Base-by-base conservation (phyloP, 2,113 vertebrate genomes). In the Nannospalax galili region DNA sequence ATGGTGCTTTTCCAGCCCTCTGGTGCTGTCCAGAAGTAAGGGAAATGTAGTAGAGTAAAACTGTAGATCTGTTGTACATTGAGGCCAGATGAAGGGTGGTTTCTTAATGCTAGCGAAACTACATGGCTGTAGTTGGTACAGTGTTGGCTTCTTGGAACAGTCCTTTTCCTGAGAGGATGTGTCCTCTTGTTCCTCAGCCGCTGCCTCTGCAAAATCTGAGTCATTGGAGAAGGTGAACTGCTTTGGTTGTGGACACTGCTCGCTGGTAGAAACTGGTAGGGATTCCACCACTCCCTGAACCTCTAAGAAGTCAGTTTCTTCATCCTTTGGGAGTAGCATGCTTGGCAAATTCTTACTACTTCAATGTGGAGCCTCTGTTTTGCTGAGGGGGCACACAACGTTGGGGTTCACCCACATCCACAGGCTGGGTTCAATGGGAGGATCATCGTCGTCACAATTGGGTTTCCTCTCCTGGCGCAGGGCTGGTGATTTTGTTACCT, bases 41-140 rank as follows among this genome's bases (percentile, higher is more conserved):
- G 99, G 93, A 99, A 99, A 97, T 99, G 98, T 56, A 99, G 98
- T 97, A 98, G 97, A 92, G 98, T 98, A 96, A 99, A 99, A 97
- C 97, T 99, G 97, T 99, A 99, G 95, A 99, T 99, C 97, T 99
- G 98, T 96, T 99, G 99, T 19, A 99, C 98, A 7, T 98, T 99
- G 74, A 99, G 98, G 93, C 98, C 98, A 84, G 98, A 98, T 0
- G 96, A 96, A 0, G 96, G 84, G 70, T 98, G 99, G 97, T 98
- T 99, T 97, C 98, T 98, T 32, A 99, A 98, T 0, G 99, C 98
- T 75, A 99, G 96, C 37, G 98, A 98, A 48, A 99, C 99, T 92
- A 99, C 98, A 93, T 99, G 97, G 97, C 98, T 99, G 91, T 99
- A 99, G 87, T 98, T 99, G 45, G 28, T 97, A 90, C 96, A 97